phyloP scores from a whole-genome alignment of 2,113 vertebrate genomes.

The Nibea albiflora region DNA sequence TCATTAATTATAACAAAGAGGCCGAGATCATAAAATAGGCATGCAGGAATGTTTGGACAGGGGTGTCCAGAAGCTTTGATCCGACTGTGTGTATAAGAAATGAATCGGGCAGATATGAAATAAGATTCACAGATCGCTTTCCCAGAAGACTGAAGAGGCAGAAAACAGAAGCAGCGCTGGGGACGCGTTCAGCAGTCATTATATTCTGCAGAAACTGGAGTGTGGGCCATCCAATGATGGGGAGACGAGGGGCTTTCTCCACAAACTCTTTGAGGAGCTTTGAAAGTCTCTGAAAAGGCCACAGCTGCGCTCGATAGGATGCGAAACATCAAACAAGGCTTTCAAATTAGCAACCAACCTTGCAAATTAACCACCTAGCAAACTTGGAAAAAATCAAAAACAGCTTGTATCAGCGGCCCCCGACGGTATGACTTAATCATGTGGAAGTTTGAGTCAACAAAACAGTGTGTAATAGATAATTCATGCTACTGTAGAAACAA shows the following conservation, averaged over 20 bases:
- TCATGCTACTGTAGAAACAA: constrained; percentile 65
- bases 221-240: constrained; percentile 69
- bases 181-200: constrained; percentile 74
- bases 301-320: constrained; percentile 51
- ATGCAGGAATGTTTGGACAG: background rate
- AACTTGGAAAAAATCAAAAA: constrained; percentile 70
- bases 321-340: constrained; percentile 72
- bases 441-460: constrained; percentile 74
- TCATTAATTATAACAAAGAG: constrained; percentile 1
- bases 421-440: constrained; percentile 74
- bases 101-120: constrained; percentile 59
- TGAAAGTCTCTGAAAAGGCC: constrained; percentile 67
- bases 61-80: constrained; percentile 15
- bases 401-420: constrained; percentile 59
- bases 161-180: constrained; percentile 58
- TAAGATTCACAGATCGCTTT: constrained; percentile 60
- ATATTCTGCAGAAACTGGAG: constrained; percentile 63
- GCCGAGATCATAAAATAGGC: background rate
- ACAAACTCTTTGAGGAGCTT: constrained; percentile 73
- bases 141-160: constrained; percentile 69
- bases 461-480: constrained; percentile 72
- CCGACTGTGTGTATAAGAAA: constrained; percentile 18
- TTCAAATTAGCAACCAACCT: constrained; percentile 75
- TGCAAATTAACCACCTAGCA: constrained; percentile 76
- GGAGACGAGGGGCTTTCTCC: constrained; percentile 43